Evolutionary conservation across 2,888 invertebrate genomes (phyloP).

Genomic region (Nomada goodeniana): DNA sequence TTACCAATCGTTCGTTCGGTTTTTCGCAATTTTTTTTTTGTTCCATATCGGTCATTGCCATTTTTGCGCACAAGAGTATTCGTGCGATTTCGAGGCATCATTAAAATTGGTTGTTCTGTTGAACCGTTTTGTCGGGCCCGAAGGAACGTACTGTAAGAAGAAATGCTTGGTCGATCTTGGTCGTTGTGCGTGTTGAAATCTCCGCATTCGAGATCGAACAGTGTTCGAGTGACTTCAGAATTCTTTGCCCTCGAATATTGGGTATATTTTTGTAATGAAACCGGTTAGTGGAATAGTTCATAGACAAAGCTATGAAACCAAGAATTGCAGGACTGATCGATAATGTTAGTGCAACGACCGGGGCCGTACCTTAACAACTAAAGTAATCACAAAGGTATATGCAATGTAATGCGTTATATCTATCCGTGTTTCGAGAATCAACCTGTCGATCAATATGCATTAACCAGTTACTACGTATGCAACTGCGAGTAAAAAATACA

Average conservation of each 20-base stretch:
- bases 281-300: not conserved
- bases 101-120: not conserved
- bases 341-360: conserved; percentile 59
- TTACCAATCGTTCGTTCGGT: not conserved
- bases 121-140: not conserved
- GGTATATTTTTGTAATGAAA: not conserved
- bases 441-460: not conserved
- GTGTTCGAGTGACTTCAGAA: conserved; percentile 4
- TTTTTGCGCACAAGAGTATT: not conserved
- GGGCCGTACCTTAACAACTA: conserved; percentile 24
- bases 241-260: not conserved
- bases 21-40: not conserved
- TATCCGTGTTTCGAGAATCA: not conserved
- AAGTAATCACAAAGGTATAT: conserved; percentile 17
- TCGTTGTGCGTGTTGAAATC: conserved; percentile 15
- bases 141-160: not conserved
- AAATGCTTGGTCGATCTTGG: not conserved
- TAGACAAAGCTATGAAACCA: conserved; percentile 32
- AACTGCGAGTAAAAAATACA: not conserved
- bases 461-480: not conserved
- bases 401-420: conserved; percentile 2
- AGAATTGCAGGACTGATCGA: conserved; percentile 50
- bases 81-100: no score
- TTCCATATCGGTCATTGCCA: not conserved
- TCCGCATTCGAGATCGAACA: conserved; percentile 1